Percentiles rank a stretch among this genome's conserved stretches.
Conservation (phyloP, 2,797 vertebrate species). For the Apogon hyalosoma region DNA sequence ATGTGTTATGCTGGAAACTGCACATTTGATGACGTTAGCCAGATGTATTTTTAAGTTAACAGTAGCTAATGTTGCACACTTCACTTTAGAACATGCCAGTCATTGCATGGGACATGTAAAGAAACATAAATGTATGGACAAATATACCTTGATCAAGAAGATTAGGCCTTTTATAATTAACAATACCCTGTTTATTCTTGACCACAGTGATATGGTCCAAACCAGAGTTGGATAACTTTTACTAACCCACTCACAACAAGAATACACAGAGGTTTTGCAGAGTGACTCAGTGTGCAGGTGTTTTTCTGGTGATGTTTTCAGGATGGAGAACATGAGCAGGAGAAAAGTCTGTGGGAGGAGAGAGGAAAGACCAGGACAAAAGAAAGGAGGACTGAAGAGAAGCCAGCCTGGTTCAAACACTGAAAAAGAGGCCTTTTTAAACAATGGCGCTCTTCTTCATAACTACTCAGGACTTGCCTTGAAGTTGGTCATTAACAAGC, state of each 20-base stretch:
- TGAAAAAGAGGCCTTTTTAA: constrained; percentile 33
- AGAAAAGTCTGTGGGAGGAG: constrained; percentile 10
- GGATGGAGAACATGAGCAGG: constrained; percentile 7
- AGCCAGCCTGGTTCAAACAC: constrained; percentile 35
- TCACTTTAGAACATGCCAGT: too few species aligned
- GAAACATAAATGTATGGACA: too few species aligned
- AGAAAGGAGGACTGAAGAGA: constrained; percentile 12
- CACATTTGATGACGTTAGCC: too few species aligned
- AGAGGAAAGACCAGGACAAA: constrained; percentile 15
- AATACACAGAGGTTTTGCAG: background rate
- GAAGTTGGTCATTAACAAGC: constrained; percentile 80
- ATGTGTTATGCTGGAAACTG: too few species aligned
- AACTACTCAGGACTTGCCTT: constrained; percentile 68
- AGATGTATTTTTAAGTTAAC: too few species aligned
- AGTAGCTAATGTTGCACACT: too few species aligned
- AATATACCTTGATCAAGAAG: too few species aligned
- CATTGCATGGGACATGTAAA: too few species aligned
- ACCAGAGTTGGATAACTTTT: background rate
- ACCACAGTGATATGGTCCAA: background rate
- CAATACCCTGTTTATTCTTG: too few species aligned
- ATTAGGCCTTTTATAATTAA: too few species aligned
- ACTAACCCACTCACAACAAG: background rate
- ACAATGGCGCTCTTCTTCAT: constrained; percentile 61
- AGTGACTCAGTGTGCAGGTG: constrained; percentile 7
- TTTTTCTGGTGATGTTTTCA: background rate